phyloP scores from a whole-genome alignment of 1,140 invertebrate genomes.

The Drosophila pectinifera region DNA sequence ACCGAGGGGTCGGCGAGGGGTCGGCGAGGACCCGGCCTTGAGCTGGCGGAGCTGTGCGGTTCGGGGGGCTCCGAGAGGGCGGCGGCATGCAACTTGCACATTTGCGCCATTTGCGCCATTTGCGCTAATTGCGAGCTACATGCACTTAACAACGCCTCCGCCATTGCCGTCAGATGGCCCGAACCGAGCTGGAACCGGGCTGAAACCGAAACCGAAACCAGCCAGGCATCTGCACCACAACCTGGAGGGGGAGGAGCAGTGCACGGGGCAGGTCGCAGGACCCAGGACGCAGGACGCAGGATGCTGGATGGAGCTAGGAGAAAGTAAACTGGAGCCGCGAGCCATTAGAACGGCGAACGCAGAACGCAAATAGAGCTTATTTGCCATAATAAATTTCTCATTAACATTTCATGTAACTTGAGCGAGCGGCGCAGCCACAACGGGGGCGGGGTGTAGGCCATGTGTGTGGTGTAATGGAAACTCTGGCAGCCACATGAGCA shows the following conservation, averaged over 20 bases:
- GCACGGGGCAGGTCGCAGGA: no score
- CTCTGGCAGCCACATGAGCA: conserved; percentile 36
- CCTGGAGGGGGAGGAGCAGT: no score
- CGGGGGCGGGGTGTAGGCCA: background rate
- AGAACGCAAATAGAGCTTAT: conserved; percentile 62
- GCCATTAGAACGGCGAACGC: conserved; percentile 26
- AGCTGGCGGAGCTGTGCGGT: conserved; percentile 5
- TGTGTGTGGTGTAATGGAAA: conserved; percentile 36
- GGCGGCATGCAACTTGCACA: conserved; percentile 41
- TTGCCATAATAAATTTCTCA: conserved; percentile 68
- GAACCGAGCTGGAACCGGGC: conserved; percentile 5
- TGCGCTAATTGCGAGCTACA: conserved; percentile 61
- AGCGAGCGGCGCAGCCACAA: conserved; percentile 31
- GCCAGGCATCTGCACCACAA: conserved; percentile 4
- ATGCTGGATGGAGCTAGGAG: background rate
- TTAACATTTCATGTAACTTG: conserved; percentile 64
- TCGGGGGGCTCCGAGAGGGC: background rate
- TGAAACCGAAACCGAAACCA: conserved; percentile 19
- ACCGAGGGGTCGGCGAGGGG: conserved; percentile 12
- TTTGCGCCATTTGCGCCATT: conserved; percentile 51
- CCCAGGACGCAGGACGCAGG: background rate
- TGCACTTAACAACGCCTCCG: conserved; percentile 62
- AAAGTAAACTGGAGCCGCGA: conserved; percentile 3
- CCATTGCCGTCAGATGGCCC: conserved; percentile 39
- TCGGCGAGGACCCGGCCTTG: conserved; percentile 17